Evolutionary conservation across 1,140 invertebrate genomes (phyloP), one percentile per base, ranked within the genome.

Genomic region (Phymorhynchus buccinoides): DNA sequence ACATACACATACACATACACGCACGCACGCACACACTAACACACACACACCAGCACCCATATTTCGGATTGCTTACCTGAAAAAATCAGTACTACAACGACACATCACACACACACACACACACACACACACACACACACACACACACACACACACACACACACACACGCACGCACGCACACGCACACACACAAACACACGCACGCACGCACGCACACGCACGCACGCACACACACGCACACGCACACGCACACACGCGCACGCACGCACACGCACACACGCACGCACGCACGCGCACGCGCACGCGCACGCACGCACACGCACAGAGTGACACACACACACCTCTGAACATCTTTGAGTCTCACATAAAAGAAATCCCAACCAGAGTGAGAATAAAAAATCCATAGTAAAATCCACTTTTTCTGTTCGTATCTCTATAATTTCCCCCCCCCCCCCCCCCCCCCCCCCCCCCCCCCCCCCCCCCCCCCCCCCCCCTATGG

Each of bases 41-140:
- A 18, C 44, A 48, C 44, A 18, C 44, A 48, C 44, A 48, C 44
- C 9, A 9, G 22, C 48, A 52, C 22, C 9, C 48, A 52, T 22
- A 52, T n/a, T n/a, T n/a, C n/a, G n/a, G n/a, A n/a, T n/a, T n/a
- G n/a, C n/a, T n/a, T n/a, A n/a, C n/a, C n/a, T n/a, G n/a, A n/a
- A n/a, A n/a, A n/a, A n/a, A n/a, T n/a, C n/a, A n/a, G n/a, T n/a
- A n/a, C n/a, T n/a, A n/a, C n/a, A n/a, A n/a, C n/a, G n/a, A n/a
- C n/a, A n/a, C n/a, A n/a, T n/a, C 62, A 66, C 62, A 27, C 62
- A 66, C 62, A 27, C 62, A 77, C 73, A 30, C 39, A 77, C 73
- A 32, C 73, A 2, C 35, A 77, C 41, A 4, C 41, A 77, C 73
- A 77, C 73, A 77, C 73, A 27, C 62, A 66, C 62, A 27, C 62